Conservation (phyloP, 2,797 vertebrate genomes). For the Anomalospiza imberbis region DNA sequence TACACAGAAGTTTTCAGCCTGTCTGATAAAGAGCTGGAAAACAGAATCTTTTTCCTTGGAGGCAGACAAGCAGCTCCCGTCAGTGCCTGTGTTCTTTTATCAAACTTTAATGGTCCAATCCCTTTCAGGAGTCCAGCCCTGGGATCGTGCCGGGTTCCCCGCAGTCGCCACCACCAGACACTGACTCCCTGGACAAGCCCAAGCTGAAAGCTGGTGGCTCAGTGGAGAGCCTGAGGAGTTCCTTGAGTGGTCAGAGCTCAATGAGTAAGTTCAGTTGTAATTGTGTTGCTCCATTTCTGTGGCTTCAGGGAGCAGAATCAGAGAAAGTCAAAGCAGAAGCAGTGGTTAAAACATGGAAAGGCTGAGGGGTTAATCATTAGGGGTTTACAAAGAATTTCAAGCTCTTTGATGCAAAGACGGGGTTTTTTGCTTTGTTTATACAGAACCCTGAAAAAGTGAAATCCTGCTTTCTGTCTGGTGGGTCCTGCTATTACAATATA, state of each 20-base stretch:
- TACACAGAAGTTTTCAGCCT: not conserved
- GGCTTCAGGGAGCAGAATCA: not conserved
- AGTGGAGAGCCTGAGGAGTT: slow-evolving; percentile 95
- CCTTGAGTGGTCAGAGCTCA: slow-evolving; percentile 96
- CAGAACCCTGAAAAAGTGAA: not conserved
- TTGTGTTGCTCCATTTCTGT: not conserved
- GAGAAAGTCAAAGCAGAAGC: not conserved
- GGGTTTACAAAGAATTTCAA: not conserved
- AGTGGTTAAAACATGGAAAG: not conserved
- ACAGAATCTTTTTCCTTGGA: not conserved
- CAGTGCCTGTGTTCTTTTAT: not conserved
- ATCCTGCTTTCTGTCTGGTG: not conserved
- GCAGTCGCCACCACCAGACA: slow-evolving; percentile 80
- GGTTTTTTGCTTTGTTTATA: not conserved
- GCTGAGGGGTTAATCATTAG: not conserved
- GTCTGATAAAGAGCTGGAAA: not conserved
- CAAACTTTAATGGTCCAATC: not conserved
- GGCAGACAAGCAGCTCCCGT: not conserved
- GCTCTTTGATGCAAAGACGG: not conserved
- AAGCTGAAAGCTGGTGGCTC: slow-evolving; percentile 96
- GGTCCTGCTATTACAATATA: not conserved
- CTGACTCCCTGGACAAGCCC: slow-evolving; percentile 88
- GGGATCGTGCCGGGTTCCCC: slow-evolving; percentile 85
- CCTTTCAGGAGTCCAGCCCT: slow-evolving; percentile 81
- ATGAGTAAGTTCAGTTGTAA: slow-evolving; percentile 84